These are phyloP conservation scores for Papilio xuthus DNA, from an alignment of 1,140 invertebrate species.

Conservation along the genomic window DNA sequence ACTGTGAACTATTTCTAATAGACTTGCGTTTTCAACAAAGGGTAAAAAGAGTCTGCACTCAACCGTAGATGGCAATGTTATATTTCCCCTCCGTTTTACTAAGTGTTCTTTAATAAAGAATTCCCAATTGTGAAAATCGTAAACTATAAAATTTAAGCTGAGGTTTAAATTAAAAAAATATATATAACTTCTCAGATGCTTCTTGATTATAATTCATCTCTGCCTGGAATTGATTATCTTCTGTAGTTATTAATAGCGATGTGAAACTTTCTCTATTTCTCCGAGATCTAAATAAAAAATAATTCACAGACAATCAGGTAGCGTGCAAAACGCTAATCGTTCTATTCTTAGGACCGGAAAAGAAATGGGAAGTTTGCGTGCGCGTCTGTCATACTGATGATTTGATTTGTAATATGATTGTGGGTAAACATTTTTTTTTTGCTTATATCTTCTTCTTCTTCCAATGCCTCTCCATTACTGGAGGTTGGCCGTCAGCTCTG, in stretches of 20 bases:
- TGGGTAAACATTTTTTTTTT: conserved; percentile 13
- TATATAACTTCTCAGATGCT: not conserved
- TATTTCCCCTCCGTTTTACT: no score
- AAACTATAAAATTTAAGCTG: no score
- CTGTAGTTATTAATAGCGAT: conserved; percentile 52
- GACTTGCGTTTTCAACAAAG: not conserved
- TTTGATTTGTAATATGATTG: not conserved
- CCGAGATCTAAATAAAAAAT: conserved; percentile 45
- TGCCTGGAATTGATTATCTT: conserved; percentile 51
- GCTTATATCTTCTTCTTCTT: no score
- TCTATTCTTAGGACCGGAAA: conserved; percentile 43
- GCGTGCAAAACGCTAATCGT: conserved; percentile 43
- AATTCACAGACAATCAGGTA: conserved; percentile 40
- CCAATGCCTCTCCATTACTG: no score
- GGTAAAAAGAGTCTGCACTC: not conserved
- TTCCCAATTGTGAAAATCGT: no score
- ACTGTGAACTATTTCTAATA: not conserved
- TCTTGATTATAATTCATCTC: conserved; percentile 24
- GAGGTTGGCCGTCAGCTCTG: no score
- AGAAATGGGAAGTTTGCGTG: conserved; percentile 39
- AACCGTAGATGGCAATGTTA: not conserved
- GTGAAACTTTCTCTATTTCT: conserved; percentile 55
- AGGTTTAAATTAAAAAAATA: no score
- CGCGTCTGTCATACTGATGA: not conserved
- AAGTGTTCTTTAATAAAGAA: no score